Base-by-base conservation (phyloP, 1,140 invertebrate species). In the Neuroterus valhalla region DNA sequence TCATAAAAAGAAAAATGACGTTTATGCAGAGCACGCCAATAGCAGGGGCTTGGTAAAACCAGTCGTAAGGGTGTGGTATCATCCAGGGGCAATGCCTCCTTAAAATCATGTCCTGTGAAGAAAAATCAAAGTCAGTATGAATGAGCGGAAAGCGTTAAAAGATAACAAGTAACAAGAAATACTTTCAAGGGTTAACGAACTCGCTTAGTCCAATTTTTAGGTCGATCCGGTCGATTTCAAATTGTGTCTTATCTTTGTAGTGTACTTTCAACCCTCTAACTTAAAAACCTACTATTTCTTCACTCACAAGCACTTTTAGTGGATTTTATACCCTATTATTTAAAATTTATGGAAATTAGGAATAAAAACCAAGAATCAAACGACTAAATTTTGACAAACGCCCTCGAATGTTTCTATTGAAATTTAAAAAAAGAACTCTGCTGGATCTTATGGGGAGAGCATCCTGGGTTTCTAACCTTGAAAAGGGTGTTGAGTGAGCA, bases 1-100 rank as follows among this genome's bases (percentile, higher is more conserved):
- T 98, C 88, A 94, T 94, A 79, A 94, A 91, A 26, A 98, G 93
- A 88, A 98, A 98, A 70, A 97, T 91, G 1, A 97, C 92, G 87
- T 98, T 98, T 38, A 96, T 89, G 68, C 94, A 92, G 3, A 96
- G 90, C 15, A 96, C 94, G 38, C 92, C 85, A 43, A 96, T 91
- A 1, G 94, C 93, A 0, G 96, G 95, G 1, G 91, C 92, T 86
- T 96, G 93, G 84, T 94, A 95, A 74, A 96, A 94, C 95, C 95
- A 96, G 85, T 96, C 96, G 66, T 93, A 92, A 23, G 92, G 90
- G 85, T 94, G 94, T 74, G 92, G 91, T 67, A 90, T 91, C 91
- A 96, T 94, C 94, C 94, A 96, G 0, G 92, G 89, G 82, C 94
- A 95, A 79, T 92, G 89, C 42, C 87, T 89, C 76, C 81, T 85